These are phyloP conservation scores for Matsumyia berberina DNA, from an alignment of 2,888 invertebrate genomes.

Conservation along the genomic window DNA sequence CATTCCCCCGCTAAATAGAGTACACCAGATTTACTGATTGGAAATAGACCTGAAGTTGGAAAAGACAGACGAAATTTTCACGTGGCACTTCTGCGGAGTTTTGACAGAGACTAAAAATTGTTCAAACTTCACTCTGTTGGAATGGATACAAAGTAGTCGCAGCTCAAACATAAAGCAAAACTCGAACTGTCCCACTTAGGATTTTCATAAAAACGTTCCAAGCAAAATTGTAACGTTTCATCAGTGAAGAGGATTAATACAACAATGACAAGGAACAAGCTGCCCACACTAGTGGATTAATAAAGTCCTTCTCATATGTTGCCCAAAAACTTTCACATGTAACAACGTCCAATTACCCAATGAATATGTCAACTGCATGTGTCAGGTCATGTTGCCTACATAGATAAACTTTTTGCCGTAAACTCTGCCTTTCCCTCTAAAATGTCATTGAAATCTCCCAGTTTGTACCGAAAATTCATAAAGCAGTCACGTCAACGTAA, in stretches of 20 bases:
- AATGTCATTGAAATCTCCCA: constrained; percentile 27
- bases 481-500: constrained; percentile 40
- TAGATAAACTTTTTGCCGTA: constrained; percentile 7
- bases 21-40: too few relatives aligned
- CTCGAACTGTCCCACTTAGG: too few relatives aligned
- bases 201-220: too few relatives aligned
- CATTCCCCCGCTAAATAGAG: too few relatives aligned
- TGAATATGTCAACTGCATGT: constrained; percentile 27
- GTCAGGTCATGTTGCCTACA: constrained; percentile 7
- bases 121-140: too few relatives aligned
- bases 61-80: too few relatives aligned
- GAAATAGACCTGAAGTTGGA: too few relatives aligned
- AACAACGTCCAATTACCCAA: constrained; percentile 8
- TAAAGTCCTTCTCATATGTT: neutral
- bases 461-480: constrained; percentile 28
- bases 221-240: too few relatives aligned
- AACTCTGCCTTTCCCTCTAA: constrained; percentile 5
- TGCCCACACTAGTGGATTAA: neutral
- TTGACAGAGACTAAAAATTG: too few relatives aligned
- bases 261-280: constrained; percentile 1
- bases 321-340: neutral
- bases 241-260: neutral
- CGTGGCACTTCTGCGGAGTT: too few relatives aligned
- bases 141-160: too few relatives aligned
- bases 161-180: too few relatives aligned